A percentile compares a stretch with the other conserved stretches of the same genome.
phyloP scores from a whole-genome alignment of 2,113 vertebrate species.

The Butorides virescens region DNA sequence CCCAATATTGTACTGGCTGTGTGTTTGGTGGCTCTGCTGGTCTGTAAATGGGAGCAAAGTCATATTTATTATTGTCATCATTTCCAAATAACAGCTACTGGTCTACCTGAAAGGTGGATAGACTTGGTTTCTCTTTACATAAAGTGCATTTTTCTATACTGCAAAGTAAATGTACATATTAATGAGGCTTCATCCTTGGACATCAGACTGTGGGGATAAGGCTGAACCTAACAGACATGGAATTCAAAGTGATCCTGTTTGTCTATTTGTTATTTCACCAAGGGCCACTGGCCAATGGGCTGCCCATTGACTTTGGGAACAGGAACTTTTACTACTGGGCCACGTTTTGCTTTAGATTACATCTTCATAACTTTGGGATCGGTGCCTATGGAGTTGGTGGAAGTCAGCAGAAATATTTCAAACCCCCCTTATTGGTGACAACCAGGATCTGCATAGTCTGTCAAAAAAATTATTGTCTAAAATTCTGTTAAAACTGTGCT shows the following conservation, averaged over 20 bases:
- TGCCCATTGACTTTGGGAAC: background rate
- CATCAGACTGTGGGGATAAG: background rate
- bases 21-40: background rate
- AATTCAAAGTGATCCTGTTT: background rate
- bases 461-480: background rate
- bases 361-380: background rate
- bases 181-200: background rate
- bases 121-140: background rate
- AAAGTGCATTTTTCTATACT: background rate
- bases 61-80: background rate
- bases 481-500: background rate
- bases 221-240: background rate
- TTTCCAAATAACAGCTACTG: background rate
- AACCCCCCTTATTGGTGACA: background rate
- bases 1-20: background rate
- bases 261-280: background rate
- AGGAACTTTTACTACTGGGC: background rate
- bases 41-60: background rate
- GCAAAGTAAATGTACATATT: background rate
- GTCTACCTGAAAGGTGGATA: background rate
- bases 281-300: background rate
- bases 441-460: background rate
- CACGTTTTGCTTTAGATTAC: background rate
- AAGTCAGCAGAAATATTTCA: background rate
- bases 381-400: fast-evolving